phyloP scores from a whole-genome alignment of 1,140 invertebrate species.

The Cephus cinctus region DNA sequence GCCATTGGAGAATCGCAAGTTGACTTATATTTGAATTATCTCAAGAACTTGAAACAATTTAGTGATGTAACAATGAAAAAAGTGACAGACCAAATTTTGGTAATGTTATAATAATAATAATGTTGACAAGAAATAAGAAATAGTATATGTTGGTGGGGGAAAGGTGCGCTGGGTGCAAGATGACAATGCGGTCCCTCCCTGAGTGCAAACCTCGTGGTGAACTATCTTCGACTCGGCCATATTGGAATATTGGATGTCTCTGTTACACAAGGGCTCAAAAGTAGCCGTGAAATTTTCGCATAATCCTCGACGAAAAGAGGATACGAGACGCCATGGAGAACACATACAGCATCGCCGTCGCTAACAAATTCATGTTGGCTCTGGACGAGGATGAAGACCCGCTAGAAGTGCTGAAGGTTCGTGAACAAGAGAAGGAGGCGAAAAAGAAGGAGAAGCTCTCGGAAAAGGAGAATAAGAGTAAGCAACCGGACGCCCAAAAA shows the following conservation, averaged over 20 bases:
- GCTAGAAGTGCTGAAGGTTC: constrained; percentile 79
- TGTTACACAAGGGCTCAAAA: constrained; percentile 54
- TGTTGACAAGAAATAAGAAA: no score
- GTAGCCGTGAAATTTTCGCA: constrained; percentile 53
- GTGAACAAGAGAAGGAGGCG: constrained; percentile 75
- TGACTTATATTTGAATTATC: no score
- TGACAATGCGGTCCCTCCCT: constrained; percentile 15
- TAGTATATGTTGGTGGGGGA: constrained; percentile 5
- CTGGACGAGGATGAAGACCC: constrained; percentile 87
- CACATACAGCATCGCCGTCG: constrained; percentile 87
- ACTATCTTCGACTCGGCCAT: constrained; percentile 49
- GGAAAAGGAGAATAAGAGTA: constrained; percentile 84
- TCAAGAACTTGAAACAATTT: no score
- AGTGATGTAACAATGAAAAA: no score
- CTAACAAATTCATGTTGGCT: constrained; percentile 91
- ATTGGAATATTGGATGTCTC: constrained; percentile 57
- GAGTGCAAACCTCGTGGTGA: constrained; percentile 52
- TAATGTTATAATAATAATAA: no score
- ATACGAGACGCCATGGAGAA: constrained; percentile 73
- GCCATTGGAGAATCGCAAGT: no score
- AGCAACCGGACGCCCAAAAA: constrained; percentile 59
- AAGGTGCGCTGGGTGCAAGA: constrained; percentile 1
- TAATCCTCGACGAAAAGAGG: constrained; percentile 49
- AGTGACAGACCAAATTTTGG: no score
- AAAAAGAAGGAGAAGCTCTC: constrained; percentile 81